Base-by-base conservation (phyloP, 2,888 invertebrate species). In the Megaustenia siamemsis region DNA sequence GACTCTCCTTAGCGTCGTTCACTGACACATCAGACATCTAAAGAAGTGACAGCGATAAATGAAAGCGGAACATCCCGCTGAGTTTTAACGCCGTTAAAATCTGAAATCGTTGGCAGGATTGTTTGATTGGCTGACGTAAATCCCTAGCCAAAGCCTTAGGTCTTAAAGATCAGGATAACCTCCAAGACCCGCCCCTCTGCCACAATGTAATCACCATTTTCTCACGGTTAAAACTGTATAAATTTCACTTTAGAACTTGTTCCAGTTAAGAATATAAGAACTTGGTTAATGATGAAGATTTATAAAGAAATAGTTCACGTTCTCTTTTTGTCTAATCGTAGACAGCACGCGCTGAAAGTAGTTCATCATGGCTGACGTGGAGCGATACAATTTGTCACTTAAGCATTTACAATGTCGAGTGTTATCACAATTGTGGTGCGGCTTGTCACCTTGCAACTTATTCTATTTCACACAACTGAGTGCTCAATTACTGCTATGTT, bases 121-220 rank as follows among this genome's bases (percentile, higher is more conserved):
- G 56, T 76, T 56, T 76, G n/a, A 76, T 76, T 35, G 76, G 56
- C 56, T 56, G 76, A 24, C 4, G 76, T 76, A 35, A 53, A 76
- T 53, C 53, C 38, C 76, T n/a, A 76, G 76, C 21, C 24, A 1
- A 38, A 24, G 38, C 56, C 56, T 35, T 38, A 53, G n/a, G 15
- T 28, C 76, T 38, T 53, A 6, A 32, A 32, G n/a, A n/a, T 8
- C 5, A 49, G 24, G 40, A 24, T 38, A 40, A 38, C 40, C 12
- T 21, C 24, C 18, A 18, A 40, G 24, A 6, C 6, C 8, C 40
- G 24, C 40, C 69, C 21, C n/a, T n/a, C n/a, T 69, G 69, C 6
- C 38, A 28, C 24, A 15, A 4, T 28, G n/a, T 4, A 32, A 45
- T 32, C 43, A 18, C 28, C 73, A 28, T 49, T 73, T 73, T 73